A percentile compares a stretch with the other conserved stretches of the same genome.
phyloP scores from a whole-genome alignment of 64 coral and sea anemone genomes.

The Montipora capricornis region DNA sequence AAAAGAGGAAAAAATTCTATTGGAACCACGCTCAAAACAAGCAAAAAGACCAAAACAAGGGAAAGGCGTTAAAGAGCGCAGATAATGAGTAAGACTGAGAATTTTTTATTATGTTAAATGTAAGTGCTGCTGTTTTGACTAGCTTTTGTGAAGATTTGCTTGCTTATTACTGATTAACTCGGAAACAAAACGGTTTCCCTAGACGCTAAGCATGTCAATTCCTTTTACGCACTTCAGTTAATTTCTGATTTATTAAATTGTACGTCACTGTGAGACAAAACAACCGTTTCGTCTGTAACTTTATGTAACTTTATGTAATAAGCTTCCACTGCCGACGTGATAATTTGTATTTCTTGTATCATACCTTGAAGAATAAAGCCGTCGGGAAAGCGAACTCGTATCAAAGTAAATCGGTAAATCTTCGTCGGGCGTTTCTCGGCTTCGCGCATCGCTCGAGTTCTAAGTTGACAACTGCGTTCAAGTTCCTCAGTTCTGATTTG shows the following conservation, averaged over 20 bases:
- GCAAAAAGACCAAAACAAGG: not conserved
- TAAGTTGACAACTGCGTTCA: slow-evolving; percentile 79
- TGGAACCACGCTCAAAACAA: not conserved
- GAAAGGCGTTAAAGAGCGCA: not conserved
- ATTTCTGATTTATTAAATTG: too few relatives aligned
- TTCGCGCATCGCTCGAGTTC: slow-evolving; percentile 95
- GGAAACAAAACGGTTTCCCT: too few relatives aligned
- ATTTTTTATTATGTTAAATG: too few relatives aligned
- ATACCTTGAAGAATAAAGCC: slow-evolving; percentile 90
- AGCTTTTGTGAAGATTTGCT: too few relatives aligned
- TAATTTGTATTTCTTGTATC: not conserved
- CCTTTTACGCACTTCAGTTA: too few relatives aligned
- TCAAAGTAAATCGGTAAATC: slow-evolving; percentile 84
- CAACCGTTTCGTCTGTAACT: too few relatives aligned
- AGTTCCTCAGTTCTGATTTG: slow-evolving; percentile 80
- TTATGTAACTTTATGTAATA: not conserved
- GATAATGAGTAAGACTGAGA: not conserved
- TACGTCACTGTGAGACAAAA: too few relatives aligned
- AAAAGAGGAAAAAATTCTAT: not conserved
- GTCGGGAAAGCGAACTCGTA: slow-evolving; percentile 94
- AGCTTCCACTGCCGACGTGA: too few relatives aligned
- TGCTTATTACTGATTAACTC: too few relatives aligned
- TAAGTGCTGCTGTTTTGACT: too few relatives aligned
- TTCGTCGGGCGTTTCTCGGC: slow-evolving; percentile 80
- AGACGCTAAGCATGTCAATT: too few relatives aligned